Conservation (phyloP, 2,113 vertebrate species). For the Myotis brandtii region DNA sequence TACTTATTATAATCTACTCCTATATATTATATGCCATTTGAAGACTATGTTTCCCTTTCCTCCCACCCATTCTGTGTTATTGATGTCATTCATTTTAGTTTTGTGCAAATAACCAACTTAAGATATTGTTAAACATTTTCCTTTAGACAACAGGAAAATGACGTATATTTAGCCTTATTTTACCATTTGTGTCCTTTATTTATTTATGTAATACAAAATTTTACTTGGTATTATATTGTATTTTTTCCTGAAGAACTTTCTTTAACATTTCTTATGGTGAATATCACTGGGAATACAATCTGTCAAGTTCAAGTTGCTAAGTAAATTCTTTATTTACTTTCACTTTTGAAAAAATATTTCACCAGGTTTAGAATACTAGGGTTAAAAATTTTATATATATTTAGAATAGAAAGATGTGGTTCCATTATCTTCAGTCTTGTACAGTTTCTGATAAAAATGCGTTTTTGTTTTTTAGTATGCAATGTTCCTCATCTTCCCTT, state of each 20-base stretch:
- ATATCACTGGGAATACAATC: neutral
- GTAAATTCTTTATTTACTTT: neutral
- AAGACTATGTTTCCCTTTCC: neutral
- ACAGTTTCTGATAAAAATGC: neutral
- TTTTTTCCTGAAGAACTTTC: neutral
- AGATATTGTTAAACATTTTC: neutral
- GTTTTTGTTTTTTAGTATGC: neutral
- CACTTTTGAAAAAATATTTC: neutral
- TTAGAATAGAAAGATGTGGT: neutral
- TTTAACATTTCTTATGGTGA: neutral
- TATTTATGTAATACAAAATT: neutral
- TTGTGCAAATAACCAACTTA: neutral
- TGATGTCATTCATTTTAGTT: neutral
- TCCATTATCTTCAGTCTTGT: neutral
- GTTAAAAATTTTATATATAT: neutral
- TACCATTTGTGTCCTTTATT: neutral
- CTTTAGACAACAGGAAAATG: neutral
- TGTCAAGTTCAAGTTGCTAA: neutral
- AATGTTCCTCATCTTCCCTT: neutral
- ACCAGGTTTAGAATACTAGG: neutral
- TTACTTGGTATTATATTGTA: neutral
- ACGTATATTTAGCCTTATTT: neutral
- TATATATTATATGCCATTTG: neutral
- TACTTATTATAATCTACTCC: neutral
- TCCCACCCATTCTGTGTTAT: neutral